Conservation (phyloP, 2,888 invertebrate species). For the Rapana venosa region DNA sequence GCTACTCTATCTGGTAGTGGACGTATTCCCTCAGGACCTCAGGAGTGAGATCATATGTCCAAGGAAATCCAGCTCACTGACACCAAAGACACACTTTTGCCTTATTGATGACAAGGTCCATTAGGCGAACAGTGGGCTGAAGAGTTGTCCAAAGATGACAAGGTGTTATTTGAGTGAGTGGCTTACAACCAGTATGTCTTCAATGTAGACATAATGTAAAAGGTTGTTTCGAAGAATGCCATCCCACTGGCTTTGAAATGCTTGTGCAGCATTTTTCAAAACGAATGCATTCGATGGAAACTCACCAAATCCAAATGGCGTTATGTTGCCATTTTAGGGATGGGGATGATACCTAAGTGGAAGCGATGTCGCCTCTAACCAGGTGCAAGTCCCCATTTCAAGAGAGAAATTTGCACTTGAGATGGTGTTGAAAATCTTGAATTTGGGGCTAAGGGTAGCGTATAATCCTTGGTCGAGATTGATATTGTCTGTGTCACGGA, state of each 20-base stretch:
- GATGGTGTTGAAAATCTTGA: conserved; percentile 46
- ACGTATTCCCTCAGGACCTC: conserved; percentile 16
- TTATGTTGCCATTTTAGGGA: conserved; percentile 51
- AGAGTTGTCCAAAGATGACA: conserved; percentile 10
- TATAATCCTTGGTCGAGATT: conserved; percentile 41
- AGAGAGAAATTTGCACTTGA: conserved; percentile 51
- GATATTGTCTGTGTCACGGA: conserved; percentile 69
- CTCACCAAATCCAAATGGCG: conserved; percentile 48
- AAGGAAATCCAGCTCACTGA: conserved; percentile 31
- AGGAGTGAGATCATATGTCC: conserved; percentile 29
- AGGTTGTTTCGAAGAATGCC: conserved; percentile 29
- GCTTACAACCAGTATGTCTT: conserved; percentile 31
- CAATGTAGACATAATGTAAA: conserved; percentile 36
- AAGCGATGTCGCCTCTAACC: conserved; percentile 51
- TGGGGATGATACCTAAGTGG: conserved; percentile 39
- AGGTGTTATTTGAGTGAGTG: conserved; percentile 30
- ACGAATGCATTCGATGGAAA: conserved; percentile 37
- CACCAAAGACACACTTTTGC: conserved; percentile 42
- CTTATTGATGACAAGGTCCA: conserved; percentile 40
- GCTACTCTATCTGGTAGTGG: conserved; percentile 34
- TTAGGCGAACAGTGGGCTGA: conserved; percentile 31
- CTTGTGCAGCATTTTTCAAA: conserved; percentile 37
- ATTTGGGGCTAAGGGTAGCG: conserved; percentile 49
- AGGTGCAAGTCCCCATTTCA: conserved; percentile 50
- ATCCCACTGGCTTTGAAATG: conserved; percentile 41